These are phyloP conservation scores for Osmoderma eremita DNA, from an alignment of 2,888 invertebrate species.

Conservation along the genomic window DNA sequence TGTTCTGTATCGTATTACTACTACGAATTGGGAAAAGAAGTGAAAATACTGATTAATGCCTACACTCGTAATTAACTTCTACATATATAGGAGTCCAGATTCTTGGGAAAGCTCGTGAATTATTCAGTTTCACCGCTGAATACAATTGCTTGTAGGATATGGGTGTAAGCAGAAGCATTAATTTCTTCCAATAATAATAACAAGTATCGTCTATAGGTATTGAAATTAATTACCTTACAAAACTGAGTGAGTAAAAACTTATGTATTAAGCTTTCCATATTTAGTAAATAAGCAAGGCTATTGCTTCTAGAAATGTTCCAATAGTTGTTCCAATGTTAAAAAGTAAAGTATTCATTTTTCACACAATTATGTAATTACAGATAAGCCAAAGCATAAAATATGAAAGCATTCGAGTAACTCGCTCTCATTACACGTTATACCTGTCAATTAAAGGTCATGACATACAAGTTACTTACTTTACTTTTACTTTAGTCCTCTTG, in stretches of 20 bases:
- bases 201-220: not conserved
- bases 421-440: not conserved
- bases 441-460: constrained; percentile 11
- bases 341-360: no score
- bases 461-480: not conserved
- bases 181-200: not conserved
- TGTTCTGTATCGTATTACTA: not conserved
- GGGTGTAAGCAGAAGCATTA: not conserved
- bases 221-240: not conserved
- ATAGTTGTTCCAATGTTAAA: no score
- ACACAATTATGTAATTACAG: no score
- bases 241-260: no score
- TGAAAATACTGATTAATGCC: constrained; percentile 18
- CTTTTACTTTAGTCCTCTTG: no score
- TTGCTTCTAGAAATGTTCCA: no score
- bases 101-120: not conserved
- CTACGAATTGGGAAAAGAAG: not conserved
- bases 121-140: constrained; percentile 2
- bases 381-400: no score
- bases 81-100: not conserved
- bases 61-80: constrained; percentile 10
- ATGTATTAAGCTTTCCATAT: no score
- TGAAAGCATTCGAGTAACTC: not conserved
- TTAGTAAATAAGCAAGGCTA: no score
- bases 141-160: constrained; percentile 9